These are phyloP conservation scores for Symphodus melops DNA, from an alignment of 2,113 vertebrate species.

Conservation along the genomic window DNA sequence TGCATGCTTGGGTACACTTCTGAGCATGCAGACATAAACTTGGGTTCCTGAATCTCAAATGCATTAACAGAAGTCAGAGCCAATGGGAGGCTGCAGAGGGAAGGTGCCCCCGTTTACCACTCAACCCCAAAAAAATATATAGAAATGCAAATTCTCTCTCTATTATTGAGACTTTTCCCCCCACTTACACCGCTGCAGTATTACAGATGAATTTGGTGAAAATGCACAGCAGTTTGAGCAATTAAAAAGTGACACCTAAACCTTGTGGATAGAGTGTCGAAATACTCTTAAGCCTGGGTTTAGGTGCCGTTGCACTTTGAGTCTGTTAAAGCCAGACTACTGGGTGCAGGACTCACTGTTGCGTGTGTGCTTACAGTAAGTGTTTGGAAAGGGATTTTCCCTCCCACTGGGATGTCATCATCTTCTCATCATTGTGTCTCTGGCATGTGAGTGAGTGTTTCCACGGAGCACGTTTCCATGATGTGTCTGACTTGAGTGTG, in stretches of 20 bases:
- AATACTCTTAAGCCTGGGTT: conserved; percentile 53
- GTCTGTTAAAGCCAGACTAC: conserved; percentile 32
- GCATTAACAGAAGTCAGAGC: conserved; percentile 41
- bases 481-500: conserved; percentile 40
- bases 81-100: conserved; percentile 26
- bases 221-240: conserved; percentile 62
- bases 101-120: conserved; percentile 57
- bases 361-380: conserved; percentile 29
- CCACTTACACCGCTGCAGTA: conserved; percentile 33
- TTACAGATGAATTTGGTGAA: conserved; percentile 64
- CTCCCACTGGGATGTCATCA: conserved; percentile 59
- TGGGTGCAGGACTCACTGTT: conserved; percentile 34
- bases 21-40: conserved; percentile 36
- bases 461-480: conserved; percentile 52
- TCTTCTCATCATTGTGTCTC: conserved; percentile 60
- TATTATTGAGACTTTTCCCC: neutral
- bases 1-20: conserved; percentile 37
- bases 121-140: conserved; percentile 16
- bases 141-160: conserved; percentile 20
- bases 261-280: conserved; percentile 34
- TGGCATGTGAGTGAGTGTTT: conserved; percentile 52
- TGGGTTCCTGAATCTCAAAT: conserved; percentile 54
- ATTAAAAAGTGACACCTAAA: conserved; percentile 72
- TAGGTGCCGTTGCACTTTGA: conserved; percentile 25
- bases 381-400: conserved; percentile 49